Conservation (phyloP, 2,113 vertebrate species). For the Bujurquina vittata region DNA sequence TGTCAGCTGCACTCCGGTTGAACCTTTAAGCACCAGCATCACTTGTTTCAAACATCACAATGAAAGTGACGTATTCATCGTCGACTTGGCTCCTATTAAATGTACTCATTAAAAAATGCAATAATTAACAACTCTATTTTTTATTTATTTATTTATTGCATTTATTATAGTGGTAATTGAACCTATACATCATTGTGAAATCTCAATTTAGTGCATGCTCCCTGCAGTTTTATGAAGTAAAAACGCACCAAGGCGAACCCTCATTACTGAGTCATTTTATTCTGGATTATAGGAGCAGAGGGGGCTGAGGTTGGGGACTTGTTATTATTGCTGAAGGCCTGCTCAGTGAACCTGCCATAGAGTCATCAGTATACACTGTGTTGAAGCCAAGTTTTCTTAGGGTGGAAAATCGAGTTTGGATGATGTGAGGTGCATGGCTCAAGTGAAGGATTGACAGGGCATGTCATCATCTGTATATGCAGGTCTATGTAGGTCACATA, state of each 20-base stretch:
- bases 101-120: neutral
- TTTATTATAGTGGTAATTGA: neutral
- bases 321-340: slow-evolving; percentile 35
- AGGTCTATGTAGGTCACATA: slow-evolving; percentile 20
- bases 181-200: neutral
- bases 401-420: slow-evolving; percentile 41
- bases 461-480: slow-evolving; percentile 11
- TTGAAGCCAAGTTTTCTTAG: slow-evolving; percentile 17
- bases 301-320: slow-evolving; percentile 13
- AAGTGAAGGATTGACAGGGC: slow-evolving; percentile 32
- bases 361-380: slow-evolving; percentile 34
- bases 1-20: neutral
- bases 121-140: neutral
- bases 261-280: slow-evolving; percentile 34
- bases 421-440: slow-evolving; percentile 24
- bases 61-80: slow-evolving; percentile 35
- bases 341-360: slow-evolving; percentile 52
- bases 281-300: slow-evolving; percentile 27
- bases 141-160: neutral
- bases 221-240: neutral
- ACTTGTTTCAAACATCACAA: neutral
- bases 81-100: slow-evolving; percentile 26
- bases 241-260: neutral
- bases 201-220: neutral
- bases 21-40: neutral